Base-by-base conservation (phyloP, 2,113 vertebrate genomes). In the Hymenochirus boettgeri region DNA sequence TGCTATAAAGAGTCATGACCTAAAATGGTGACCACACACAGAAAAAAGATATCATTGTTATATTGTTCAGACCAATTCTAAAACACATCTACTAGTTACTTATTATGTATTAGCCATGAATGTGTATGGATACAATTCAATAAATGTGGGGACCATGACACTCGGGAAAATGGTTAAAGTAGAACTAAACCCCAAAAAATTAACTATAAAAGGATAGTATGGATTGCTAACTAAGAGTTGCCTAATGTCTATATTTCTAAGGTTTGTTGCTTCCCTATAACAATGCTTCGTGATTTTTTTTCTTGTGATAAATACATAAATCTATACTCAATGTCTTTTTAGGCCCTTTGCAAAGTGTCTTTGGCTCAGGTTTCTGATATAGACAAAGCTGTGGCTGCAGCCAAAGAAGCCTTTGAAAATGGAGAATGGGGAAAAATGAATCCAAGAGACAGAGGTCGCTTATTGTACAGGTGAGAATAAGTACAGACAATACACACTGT, bases 381-480 rank as follows among this genome's bases (percentile, higher is more conserved):
- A 37, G 82, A 90, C 74, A 81, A 9, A 25, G 88, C 89, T 1
- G 88, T 91, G 3, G 75, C 39, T 54, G 85, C 86, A 12, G 89
- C 89, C 19, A 89, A 89, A 57, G 84, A 83, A 35, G 85, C 87
- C 4, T 90, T 91, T 69, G 87, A 91, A 70, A 77, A 82, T 17
- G 88, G 88, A 4, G 85, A 87, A 59, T 91, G 89, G 89, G 86
- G 88, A 19, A 86, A 75, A 70, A 91, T 91, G 85, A 91, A 91
- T 72, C 80, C 89, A 21, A 81, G 89, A 73, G 89, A 91, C 79
- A 70, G 86, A 66, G 88, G 89, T 25, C 74, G 78, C 53, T 78
- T 91, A 18, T 67, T 90, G 4, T 88, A 89, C 82, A 86, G 74
- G 89, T 91, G 60, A 71, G 80, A 22, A 19, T n/a, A n/a, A n/a